A percentile compares a stretch with the other conserved stretches of the same genome.
Conservation (phyloP, 2,113 vertebrate species). For the Ancistrus triradiatus region DNA sequence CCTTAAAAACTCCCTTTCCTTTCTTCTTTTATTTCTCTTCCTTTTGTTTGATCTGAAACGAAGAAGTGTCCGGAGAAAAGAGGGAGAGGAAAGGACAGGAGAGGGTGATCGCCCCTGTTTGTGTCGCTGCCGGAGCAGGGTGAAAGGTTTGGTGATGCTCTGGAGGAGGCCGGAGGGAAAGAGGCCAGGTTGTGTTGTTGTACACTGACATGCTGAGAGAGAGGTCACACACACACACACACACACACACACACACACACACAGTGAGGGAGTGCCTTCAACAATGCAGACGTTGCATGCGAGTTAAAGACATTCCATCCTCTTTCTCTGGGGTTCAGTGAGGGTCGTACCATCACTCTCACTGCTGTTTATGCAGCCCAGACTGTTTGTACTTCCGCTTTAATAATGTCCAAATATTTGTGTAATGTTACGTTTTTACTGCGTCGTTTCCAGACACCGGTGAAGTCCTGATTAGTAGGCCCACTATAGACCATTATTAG, state of each 20-base stretch:
- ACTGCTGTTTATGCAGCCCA: too few species aligned
- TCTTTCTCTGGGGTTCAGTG: too few species aligned
- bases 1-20: too few species aligned
- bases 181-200: constrained; percentile 68
- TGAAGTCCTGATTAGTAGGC: too few species aligned
- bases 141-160: constrained; percentile 41
- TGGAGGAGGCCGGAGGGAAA: constrained; percentile 62
- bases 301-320: background rate
- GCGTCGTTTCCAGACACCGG: too few species aligned
- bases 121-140: constrained; percentile 32
- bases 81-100: background rate
- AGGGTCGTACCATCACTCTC: too few species aligned
- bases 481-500: too few species aligned
- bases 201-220: constrained; percentile 55
- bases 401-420: too few species aligned
- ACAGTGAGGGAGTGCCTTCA: background rate
- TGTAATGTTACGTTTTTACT: too few species aligned
- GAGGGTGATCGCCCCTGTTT: constrained; percentile 30
- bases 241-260: constrained; percentile 52
- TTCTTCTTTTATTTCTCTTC: too few species aligned
- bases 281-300: constrained; percentile 44
- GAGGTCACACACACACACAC: constrained; percentile 54
- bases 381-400: too few species aligned
- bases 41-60: background rate
- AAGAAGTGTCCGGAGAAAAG: background rate